These are phyloP conservation scores for Cerceris rybyensis DNA, from an alignment of 2,888 invertebrate species.

Conservation along the genomic window DNA sequence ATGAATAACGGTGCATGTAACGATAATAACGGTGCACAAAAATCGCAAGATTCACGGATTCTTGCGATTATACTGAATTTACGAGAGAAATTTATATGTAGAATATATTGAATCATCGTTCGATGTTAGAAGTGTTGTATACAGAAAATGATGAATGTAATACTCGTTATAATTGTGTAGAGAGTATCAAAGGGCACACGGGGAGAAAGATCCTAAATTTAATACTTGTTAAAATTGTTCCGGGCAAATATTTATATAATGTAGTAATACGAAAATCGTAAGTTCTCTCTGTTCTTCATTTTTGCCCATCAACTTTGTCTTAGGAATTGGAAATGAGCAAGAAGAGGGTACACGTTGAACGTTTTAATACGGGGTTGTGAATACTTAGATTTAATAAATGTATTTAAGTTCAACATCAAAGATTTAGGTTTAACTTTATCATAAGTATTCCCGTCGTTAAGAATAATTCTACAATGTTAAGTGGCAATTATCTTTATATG, in stretches of 20 bases:
- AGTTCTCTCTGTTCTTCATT: constrained; percentile 44
- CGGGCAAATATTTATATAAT: constrained; percentile 48
- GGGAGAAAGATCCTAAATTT: constrained; percentile 35
- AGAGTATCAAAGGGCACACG: constrained; percentile 36
- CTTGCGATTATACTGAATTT: constrained; percentile 39
- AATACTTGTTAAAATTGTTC: constrained; percentile 54
- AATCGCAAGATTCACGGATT: constrained; percentile 11
- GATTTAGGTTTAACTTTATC: constrained; percentile 57
- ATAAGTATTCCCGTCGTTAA: constrained; percentile 52
- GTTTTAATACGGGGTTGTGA: constrained; percentile 74
- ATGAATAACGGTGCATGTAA: constrained; percentile 34
- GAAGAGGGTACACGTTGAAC: constrained; percentile 41
- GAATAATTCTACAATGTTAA: constrained; percentile 60
- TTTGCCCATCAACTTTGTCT: constrained; percentile 38
- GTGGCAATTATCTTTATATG: constrained; percentile 42
- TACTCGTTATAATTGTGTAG: constrained; percentile 28
- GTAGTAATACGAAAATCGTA: constrained; percentile 24
- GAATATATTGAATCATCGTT: constrained; percentile 55
- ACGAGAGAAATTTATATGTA: constrained; percentile 41
- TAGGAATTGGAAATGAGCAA: constrained; percentile 47
- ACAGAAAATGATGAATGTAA: constrained; percentile 49
- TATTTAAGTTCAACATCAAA: constrained; percentile 70
- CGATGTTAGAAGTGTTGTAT: constrained; percentile 60
- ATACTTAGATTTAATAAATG: constrained; percentile 68
- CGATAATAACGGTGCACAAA: constrained; percentile 43